These are phyloP conservation scores for Holocentrus rufus DNA, from an alignment of 2,797 vertebrate species.

Conservation along the genomic window DNA sequence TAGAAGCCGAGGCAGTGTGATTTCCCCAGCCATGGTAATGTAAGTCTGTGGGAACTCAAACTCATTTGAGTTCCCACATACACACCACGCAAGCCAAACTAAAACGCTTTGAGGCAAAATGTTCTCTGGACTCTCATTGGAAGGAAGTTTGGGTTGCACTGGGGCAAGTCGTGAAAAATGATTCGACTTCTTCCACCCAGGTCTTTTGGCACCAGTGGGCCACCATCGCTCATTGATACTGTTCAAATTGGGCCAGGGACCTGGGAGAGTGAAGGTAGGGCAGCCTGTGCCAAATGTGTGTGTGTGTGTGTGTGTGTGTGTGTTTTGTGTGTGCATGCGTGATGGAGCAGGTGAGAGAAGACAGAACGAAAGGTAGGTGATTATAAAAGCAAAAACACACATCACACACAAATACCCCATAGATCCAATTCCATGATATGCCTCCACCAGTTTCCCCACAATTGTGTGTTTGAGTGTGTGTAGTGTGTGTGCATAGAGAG, in stretches of 20 bases:
- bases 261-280: slow-evolving; percentile 48
- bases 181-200: slow-evolving; percentile 40
- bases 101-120: slow-evolving; percentile 47
- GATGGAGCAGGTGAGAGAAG: slow-evolving; percentile 20
- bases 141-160: slow-evolving; percentile 42
- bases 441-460: slow-evolving; percentile 21
- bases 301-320: slow-evolving; percentile 10
- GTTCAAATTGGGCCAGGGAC: slow-evolving; percentile 69
- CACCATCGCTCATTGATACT: slow-evolving; percentile 64
- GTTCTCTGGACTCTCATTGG: slow-evolving; percentile 42
- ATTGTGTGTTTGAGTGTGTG: neutral
- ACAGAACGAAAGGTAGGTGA: slow-evolving; percentile 38
- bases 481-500: neutral
- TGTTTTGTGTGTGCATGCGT: slow-evolving; percentile 12
- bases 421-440: slow-evolving; percentile 37
- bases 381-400: slow-evolving; percentile 45
- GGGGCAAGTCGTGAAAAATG: slow-evolving; percentile 53
- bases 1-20: slow-evolving; percentile 4
- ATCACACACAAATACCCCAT: slow-evolving; percentile 42
- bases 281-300: slow-evolving; percentile 45
- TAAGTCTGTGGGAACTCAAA: slow-evolving; percentile 28
- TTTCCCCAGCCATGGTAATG: slow-evolving; percentile 11
- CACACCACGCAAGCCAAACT: slow-evolving; percentile 26
- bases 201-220: slow-evolving; percentile 58
- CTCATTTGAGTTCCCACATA: slow-evolving; percentile 28